Conservation (phyloP, 2,888 invertebrate species). For the Amiota mariae region DNA sequence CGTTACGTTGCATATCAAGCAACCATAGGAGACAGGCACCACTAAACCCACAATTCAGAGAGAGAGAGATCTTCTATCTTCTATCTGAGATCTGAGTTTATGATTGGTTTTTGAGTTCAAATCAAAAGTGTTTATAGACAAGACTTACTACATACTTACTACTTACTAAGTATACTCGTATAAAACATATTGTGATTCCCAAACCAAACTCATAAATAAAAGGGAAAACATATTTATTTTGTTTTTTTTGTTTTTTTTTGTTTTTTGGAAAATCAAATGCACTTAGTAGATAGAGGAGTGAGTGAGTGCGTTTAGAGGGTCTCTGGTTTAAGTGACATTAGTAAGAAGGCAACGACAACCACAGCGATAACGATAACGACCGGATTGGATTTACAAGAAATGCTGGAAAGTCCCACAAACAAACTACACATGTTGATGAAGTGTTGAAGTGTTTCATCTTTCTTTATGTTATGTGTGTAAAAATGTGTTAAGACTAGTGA, state of each 20-base stretch:
- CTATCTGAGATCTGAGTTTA: constrained; percentile 3
- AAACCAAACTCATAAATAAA: not conserved
- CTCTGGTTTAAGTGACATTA: constrained; percentile 45
- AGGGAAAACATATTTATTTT: not conserved
- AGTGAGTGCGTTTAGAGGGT: not conserved
- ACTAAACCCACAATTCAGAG: not conserved
- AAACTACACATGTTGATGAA: constrained; percentile 47
- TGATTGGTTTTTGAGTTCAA: constrained; percentile 44
- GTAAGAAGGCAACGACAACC: no score
- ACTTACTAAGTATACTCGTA: no score
- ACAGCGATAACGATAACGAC: constrained; percentile 7
- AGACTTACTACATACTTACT: not conserved
- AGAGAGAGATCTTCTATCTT: no score
- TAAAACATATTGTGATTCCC: no score
- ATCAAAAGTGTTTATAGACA: not conserved
- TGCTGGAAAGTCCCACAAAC: constrained; percentile 53
- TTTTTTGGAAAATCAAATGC: not conserved
- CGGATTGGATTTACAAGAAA: constrained; percentile 15
- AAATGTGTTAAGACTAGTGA: no score
- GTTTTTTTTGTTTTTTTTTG: not conserved
- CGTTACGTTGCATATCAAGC: not conserved
- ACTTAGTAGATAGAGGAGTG: not conserved
- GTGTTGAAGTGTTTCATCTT: constrained; percentile 10
- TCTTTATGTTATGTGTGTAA: not conserved
- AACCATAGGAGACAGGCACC: not conserved